These are phyloP conservation scores for Sula dactylatra DNA, from an alignment of 2,113 vertebrate genomes.

Conservation along the genomic window DNA sequence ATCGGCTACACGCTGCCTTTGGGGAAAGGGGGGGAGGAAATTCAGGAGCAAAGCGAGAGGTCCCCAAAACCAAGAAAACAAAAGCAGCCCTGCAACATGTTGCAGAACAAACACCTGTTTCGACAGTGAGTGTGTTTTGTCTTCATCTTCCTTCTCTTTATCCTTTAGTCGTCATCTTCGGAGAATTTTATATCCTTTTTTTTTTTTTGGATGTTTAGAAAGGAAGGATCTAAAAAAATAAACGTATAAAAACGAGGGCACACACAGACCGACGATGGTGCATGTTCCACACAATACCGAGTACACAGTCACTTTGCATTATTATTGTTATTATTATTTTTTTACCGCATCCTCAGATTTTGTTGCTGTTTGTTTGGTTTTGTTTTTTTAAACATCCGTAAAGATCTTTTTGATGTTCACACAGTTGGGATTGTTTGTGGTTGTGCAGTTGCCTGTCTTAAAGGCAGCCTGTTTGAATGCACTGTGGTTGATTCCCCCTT, in stretches of 20 bases:
- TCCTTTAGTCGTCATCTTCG: constrained; percentile 40
- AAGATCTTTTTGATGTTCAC: constrained; percentile 96
- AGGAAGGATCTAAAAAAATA: constrained; percentile 70
- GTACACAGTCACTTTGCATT: constrained; percentile 60
- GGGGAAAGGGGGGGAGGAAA: not conserved
- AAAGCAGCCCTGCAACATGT: constrained; percentile 65
- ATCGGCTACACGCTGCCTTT: not conserved
- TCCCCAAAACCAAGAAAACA: not conserved
- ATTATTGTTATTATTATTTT: not conserved
- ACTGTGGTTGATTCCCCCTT: constrained; percentile 85
- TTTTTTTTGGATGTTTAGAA: constrained; percentile 26
- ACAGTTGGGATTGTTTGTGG: constrained; percentile 88
- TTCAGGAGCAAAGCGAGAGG: not conserved
- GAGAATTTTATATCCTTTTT: constrained; percentile 49
- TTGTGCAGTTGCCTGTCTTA: constrained; percentile 79
- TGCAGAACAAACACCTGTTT: constrained; percentile 74
- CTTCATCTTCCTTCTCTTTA: constrained; percentile 30
- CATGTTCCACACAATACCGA: constrained; percentile 69
- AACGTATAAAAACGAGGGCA: constrained; percentile 71
- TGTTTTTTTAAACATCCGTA: constrained; percentile 87
- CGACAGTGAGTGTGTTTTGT: constrained; percentile 33
- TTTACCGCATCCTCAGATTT: not conserved
- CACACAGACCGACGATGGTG: constrained; percentile 75
- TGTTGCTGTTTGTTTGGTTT: not conserved
- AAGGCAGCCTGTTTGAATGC: constrained; percentile 91